Evolutionary conservation across 2,113 vertebrate genomes (phyloP), one percentile per base, ranked within the genome.

Genomic region (Pelmatolapia mariae): DNA sequence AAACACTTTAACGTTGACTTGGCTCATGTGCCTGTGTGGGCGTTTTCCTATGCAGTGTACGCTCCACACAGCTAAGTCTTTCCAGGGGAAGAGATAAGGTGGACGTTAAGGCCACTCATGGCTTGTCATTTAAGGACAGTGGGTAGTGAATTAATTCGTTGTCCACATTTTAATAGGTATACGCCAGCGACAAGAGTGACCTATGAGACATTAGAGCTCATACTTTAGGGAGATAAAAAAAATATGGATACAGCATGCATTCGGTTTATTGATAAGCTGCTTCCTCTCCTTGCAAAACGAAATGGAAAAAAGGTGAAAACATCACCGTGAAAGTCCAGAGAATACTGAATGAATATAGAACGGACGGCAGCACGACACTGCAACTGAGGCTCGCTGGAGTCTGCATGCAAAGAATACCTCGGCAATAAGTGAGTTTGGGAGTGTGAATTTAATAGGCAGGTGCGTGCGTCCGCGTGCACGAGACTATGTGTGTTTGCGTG

Each of bases 11-110:
- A 90, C 91, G 93, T 92, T 89, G 93, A 93, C 94, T 93, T 95
- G 93, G 92, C 89, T 94, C 91, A 93, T 94, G 94, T 93, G 91
- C 88, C 56, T 85, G 91, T 93, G 94, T 95, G 94, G 94, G 95
- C 84, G 94, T 94, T 91, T 93, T 94, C 93, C 89, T 90, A 93
- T 95, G 93, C 93, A 92, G 93, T 76, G 82, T 81, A 71, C 68
- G 61, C 81, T 90, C 90, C 87, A 90, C 90, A 80, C 86, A 79
- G 92, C 87, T 16, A 86, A 89, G 89, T 90, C 91, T 89, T 90
- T 93, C 85, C 93, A 91, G 82, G 76, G 89, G 89, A 94, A 90
- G 89, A 89, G 90, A 90, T 88, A 52, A 95, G 90, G 92, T 94
- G 90, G 88, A 90, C 85, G 54, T 56, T 87, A 82, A 94, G 91